A percentile compares a stretch with the other conserved stretches of the same genome.
These are phyloP conservation scores for Triplophysa tibetana DNA, from an alignment of 2,113 vertebrate species.

Conservation along the genomic window DNA sequence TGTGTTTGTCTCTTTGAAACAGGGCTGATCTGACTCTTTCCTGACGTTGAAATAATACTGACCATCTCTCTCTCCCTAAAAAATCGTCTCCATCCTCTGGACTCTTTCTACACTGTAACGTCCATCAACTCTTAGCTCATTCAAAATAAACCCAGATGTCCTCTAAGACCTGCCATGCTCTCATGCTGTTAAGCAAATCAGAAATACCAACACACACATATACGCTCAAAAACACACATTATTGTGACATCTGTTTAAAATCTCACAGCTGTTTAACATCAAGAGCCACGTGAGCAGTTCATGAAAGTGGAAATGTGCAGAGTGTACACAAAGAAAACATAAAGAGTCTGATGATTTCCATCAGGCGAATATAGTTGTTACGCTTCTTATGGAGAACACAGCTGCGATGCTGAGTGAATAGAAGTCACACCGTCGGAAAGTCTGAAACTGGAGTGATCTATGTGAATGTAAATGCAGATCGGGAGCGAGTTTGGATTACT, in stretches of 20 bases:
- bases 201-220: slow-evolving; percentile 22
- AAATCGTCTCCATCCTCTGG: background rate
- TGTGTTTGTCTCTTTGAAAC: background rate
- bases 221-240: slow-evolving; percentile 34
- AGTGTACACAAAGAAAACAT: background rate
- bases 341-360: background rate
- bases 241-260: slow-evolving; percentile 63
- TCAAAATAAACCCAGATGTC: slow-evolving; percentile 16
- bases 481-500: background rate
- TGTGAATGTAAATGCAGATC: background rate
- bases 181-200: slow-evolving; percentile 4
- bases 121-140: background rate
- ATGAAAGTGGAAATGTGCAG: background rate
- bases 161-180: background rate
- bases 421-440: background rate
- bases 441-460: background rate
- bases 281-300: slow-evolving; percentile 1
- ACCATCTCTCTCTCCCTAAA: background rate
- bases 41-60: background rate
- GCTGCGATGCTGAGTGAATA: background rate
- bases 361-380: background rate
- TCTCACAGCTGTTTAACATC: slow-evolving; percentile 58
- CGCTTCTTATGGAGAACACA: background rate
- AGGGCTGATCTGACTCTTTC: background rate
- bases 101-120: background rate